These are phyloP conservation scores for Styela plicata DNA, from an alignment of 23 tunicate species.

Conservation along the genomic window DNA sequence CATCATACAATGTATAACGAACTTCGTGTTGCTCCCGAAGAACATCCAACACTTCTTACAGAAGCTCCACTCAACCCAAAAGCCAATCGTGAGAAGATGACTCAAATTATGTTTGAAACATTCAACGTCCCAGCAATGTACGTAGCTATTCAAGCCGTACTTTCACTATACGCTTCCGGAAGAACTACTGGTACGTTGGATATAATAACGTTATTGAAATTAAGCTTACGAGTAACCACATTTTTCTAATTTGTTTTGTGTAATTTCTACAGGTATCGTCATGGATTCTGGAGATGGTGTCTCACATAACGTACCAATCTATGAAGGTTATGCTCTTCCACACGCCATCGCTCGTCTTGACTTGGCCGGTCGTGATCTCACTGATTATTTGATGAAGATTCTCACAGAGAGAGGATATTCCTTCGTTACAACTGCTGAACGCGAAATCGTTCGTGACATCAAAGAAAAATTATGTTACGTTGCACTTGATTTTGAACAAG, in stretches of 20 bases:
- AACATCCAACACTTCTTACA: slow-evolving; percentile 38
- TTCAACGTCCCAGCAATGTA: not conserved
- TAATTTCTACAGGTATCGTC: slow-evolving; percentile 37
- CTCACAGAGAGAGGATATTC: slow-evolving; percentile 75
- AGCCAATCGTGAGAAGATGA: slow-evolving; percentile 76
- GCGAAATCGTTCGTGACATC: slow-evolving; percentile 76
- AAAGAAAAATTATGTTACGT: slow-evolving; percentile 83
- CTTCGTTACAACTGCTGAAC: slow-evolving; percentile 44
- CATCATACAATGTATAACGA: not conserved
- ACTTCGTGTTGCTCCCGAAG: slow-evolving; percentile 33
- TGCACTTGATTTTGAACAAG: slow-evolving; percentile 74
- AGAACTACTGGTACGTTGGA: slow-evolving; percentile 4
- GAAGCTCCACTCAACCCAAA: slow-evolving; percentile 72
- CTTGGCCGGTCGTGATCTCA: slow-evolving; percentile 87
- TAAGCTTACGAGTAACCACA: too few species aligned
- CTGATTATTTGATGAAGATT: slow-evolving; percentile 82
- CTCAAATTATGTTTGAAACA: slow-evolving; percentile 12
- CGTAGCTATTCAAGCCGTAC: slow-evolving; percentile 29
- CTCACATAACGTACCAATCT: slow-evolving; percentile 90
- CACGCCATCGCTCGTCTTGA: slow-evolving; percentile 85
- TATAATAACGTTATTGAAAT: too few species aligned
- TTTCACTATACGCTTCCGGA: slow-evolving; percentile 15
- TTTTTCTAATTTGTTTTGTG: too few species aligned
- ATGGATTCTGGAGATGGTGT: slow-evolving; percentile 96
- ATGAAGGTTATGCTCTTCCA: slow-evolving; percentile 94